Conservation (phyloP, 2,797 vertebrate genomes). For the Xenopus petersii region DNA sequence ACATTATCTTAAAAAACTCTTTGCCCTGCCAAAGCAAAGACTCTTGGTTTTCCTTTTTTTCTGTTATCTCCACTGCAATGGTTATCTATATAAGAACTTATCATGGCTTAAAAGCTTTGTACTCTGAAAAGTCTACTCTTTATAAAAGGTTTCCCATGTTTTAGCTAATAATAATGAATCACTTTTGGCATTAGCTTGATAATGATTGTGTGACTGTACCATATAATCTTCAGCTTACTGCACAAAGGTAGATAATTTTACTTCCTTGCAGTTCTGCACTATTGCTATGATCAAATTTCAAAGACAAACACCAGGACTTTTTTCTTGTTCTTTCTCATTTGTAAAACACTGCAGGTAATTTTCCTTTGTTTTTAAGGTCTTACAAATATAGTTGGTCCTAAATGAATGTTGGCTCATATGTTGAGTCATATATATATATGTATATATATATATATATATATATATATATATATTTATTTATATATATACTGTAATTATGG, state of each 20-base stretch:
- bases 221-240: slow-evolving; percentile 41
- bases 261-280: slow-evolving; percentile 23
- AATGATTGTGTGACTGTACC: slow-evolving; percentile 34
- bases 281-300: slow-evolving; percentile 42
- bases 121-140: slow-evolving; percentile 1
- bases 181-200: slow-evolving; percentile 36
- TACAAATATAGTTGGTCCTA: background rate
- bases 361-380: background rate
- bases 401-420: background rate
- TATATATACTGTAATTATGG: too few relatives aligned
- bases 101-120: slow-evolving; percentile 17
- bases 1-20: too few relatives aligned
- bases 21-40: too few relatives aligned
- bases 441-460: too few relatives aligned
- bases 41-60: background rate
- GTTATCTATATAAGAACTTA: background rate
- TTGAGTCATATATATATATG: too few relatives aligned
- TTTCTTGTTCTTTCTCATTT: slow-evolving; percentile 7
- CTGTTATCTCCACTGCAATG: background rate
- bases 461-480: too few relatives aligned
- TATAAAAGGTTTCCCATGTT: slow-evolving; percentile 23
- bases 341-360: slow-evolving; percentile 2
- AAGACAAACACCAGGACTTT: slow-evolving; percentile 15
- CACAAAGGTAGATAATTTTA: slow-evolving; percentile 39
- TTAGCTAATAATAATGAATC: slow-evolving; percentile 42